Evolutionary conservation across 2,113 vertebrate genomes (phyloP).

Genomic region (Dasyornis broadbenti): DNA sequence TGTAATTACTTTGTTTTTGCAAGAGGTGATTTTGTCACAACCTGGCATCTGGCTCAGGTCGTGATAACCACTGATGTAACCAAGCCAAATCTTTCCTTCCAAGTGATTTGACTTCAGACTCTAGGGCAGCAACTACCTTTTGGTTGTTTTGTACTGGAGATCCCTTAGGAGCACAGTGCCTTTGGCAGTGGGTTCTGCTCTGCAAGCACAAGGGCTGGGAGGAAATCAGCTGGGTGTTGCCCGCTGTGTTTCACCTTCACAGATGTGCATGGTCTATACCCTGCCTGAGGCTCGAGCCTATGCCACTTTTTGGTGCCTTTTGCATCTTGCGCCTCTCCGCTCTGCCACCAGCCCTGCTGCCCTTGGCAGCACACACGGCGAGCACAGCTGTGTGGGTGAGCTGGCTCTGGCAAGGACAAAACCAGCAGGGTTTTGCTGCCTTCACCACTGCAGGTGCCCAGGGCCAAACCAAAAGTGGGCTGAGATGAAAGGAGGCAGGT

Average conservation of each 20-base stretch:
- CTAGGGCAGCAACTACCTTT: neutral
- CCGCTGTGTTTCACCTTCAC: neutral
- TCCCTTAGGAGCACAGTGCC: neutral
- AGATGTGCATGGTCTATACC: neutral
- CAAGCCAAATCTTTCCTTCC: neutral
- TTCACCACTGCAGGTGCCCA: neutral
- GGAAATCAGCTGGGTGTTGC: neutral
- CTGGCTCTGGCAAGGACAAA: neutral
- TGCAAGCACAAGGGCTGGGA: neutral
- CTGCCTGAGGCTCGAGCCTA: accelerated
- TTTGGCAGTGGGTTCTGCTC: neutral
- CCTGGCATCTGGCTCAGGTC: accelerated
- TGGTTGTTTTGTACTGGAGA: neutral
- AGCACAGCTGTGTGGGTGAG: neutral
- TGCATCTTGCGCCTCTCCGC: neutral
- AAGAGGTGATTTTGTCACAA: neutral
- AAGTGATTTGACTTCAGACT: neutral
- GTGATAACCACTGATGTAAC: neutral
- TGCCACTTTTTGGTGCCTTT: neutral
- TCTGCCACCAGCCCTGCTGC: neutral
- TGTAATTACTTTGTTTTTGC: neutral
- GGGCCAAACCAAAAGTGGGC: neutral
- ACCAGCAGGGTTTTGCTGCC: neutral
- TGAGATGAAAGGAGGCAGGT: neutral
- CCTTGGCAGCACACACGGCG: accelerated